These are phyloP conservation scores for Erithacus rubecula DNA, from an alignment of 2,797 vertebrate genomes.

Conservation along the genomic window DNA sequence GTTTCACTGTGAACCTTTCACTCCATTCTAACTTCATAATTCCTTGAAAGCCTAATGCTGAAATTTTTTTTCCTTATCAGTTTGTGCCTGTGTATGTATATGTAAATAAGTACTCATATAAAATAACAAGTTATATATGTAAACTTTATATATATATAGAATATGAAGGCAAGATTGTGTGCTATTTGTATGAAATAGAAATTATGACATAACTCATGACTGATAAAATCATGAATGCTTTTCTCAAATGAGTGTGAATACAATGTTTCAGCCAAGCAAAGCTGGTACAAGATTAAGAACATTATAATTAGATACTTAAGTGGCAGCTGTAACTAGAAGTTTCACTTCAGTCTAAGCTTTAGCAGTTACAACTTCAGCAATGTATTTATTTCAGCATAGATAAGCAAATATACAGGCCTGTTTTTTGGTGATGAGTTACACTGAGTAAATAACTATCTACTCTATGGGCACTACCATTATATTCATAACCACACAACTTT, in stretches of 20 bases:
- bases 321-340: not conserved
- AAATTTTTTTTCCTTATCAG: slow-evolving; percentile 35
- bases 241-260: not conserved
- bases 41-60: slow-evolving; percentile 24
- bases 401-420: not conserved
- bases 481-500: not conserved
- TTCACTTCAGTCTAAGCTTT: not conserved
- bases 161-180: not conserved
- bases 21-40: slow-evolving; percentile 41
- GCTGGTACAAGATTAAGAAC: not conserved
- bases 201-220: not conserved
- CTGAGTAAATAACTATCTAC: not conserved
- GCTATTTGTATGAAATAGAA: not conserved
- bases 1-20: slow-evolving; percentile 36
- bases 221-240: slow-evolving; percentile 2
- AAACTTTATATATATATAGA: not conserved
- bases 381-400: not conserved
- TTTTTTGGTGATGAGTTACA: not conserved
- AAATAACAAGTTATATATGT: not conserved
- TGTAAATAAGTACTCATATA: not conserved
- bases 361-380: not conserved
- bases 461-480: not conserved
- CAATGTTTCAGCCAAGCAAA: slow-evolving; percentile 1
- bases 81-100: not conserved
- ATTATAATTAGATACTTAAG: not conserved